Evolutionary conservation across 2,888 invertebrate species (phyloP).

Genomic region (Drosophila algonquin): DNA sequence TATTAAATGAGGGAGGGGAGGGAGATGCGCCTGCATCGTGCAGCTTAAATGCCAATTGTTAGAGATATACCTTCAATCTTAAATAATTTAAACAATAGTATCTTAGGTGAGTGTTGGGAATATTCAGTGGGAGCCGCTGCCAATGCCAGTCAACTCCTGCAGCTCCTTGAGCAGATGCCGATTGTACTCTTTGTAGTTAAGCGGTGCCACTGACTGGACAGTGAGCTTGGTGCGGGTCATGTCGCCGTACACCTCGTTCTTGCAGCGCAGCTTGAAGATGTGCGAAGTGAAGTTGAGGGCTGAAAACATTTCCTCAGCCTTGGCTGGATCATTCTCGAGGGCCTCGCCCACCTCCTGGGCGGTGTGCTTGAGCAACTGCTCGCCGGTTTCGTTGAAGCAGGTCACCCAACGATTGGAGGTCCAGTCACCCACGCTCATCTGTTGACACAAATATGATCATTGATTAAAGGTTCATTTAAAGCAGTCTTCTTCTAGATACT

Average conservation of each 20-base stretch:
- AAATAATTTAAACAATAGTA: neutral
- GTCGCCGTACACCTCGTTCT: slow-evolving; percentile 94
- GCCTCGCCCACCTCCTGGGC: slow-evolving; percentile 92
- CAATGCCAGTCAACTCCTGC: slow-evolving; percentile 87
- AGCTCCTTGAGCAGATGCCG: slow-evolving; percentile 89
- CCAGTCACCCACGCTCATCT: slow-evolving; percentile 94
- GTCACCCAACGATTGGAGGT: slow-evolving; percentile 95
- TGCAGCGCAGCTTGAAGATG: slow-evolving; percentile 93
- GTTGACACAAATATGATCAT: slow-evolving; percentile 16
- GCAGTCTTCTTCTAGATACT: slow-evolving; percentile 82
- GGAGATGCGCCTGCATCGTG: neutral
- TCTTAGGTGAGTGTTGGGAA: neutral
- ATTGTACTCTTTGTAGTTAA: slow-evolving; percentile 92
- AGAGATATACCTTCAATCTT: neutral
- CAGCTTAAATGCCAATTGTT: neutral
- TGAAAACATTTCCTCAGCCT: slow-evolving; percentile 88
- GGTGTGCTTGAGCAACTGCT: slow-evolving; percentile 88
- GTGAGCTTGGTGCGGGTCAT: slow-evolving; percentile 89
- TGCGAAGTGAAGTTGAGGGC: slow-evolving; percentile 91
- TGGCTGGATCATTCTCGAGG: slow-evolving; percentile 88
- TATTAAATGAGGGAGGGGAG: neutral
- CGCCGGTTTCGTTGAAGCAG: slow-evolving; percentile 93
- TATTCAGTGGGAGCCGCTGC: slow-evolving; percentile 66
- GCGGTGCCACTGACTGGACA: slow-evolving; percentile 88
- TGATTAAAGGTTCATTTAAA: neutral